Evolutionary conservation across 1,140 invertebrate genomes (phyloP).

Genomic region (Halesus radiatus): DNA sequence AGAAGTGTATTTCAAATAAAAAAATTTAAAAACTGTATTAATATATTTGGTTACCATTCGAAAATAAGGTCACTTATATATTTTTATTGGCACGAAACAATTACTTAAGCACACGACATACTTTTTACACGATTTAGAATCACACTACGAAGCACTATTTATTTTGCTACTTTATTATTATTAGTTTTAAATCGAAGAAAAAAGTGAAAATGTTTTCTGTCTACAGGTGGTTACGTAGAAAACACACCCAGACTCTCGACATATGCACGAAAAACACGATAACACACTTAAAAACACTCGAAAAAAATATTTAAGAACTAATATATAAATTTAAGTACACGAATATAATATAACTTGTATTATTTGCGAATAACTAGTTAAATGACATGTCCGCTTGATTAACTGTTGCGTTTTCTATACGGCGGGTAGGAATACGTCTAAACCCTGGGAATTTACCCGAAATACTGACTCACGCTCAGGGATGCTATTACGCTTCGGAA

Average conservation of each 20-base stretch:
- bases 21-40: too few relatives aligned
- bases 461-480: slow-evolving; percentile 15
- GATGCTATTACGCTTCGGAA: slow-evolving; percentile 3
- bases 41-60: not conserved
- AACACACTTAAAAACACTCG: not conserved
- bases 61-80: slow-evolving; percentile 22
- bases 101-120: slow-evolving; percentile 4
- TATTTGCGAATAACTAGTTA: not conserved
- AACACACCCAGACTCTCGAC: not conserved
- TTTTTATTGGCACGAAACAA: not conserved
- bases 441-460: slow-evolving; percentile 20
- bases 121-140: not conserved
- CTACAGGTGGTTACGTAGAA: slow-evolving; percentile 11
- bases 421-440: not conserved
- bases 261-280: too few relatives aligned
- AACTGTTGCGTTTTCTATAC: slow-evolving; percentile 9
- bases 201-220: not conserved
- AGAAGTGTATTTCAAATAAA: too few relatives aligned
- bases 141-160: not conserved
- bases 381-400: not conserved
- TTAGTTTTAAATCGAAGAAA: not conserved
- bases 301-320: not conserved
- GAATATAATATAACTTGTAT: not conserved
- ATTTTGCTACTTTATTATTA: too few relatives aligned
- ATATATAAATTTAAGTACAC: too few relatives aligned